phyloP scores from a whole-genome alignment of 2,888 invertebrate genomes.

The Leptopilina syphax region DNA sequence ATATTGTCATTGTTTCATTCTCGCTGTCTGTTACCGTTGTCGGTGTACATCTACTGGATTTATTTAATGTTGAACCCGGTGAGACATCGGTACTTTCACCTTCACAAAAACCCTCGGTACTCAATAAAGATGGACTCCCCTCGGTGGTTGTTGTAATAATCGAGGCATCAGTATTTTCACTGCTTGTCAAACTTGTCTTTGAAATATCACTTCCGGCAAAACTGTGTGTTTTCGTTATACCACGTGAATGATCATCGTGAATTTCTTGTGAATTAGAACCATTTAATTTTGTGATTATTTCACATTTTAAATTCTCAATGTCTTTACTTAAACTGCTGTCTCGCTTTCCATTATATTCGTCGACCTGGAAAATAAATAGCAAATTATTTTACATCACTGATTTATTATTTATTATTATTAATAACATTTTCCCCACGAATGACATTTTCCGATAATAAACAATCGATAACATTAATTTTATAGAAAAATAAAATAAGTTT shows the following conservation, averaged over 20 bases:
- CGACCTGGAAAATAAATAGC: slow-evolving; percentile 47
- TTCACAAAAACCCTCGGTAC: slow-evolving; percentile 75
- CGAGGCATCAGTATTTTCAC: slow-evolving; percentile 82
- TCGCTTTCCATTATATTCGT: slow-evolving; percentile 54
- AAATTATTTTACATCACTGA: background rate
- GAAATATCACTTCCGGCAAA: slow-evolving; percentile 75
- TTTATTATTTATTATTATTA: background rate
- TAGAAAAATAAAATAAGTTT: no score
- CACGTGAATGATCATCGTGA: slow-evolving; percentile 48
- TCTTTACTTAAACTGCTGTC: slow-evolving; percentile 68
- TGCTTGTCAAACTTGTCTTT: slow-evolving; percentile 81
- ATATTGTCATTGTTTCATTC: slow-evolving; percentile 61
- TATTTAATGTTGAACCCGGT: slow-evolving; percentile 71
- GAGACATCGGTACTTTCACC: slow-evolving; percentile 73
- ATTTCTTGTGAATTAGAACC: slow-evolving; percentile 8
- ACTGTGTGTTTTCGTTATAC: slow-evolving; percentile 72
- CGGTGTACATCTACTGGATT: slow-evolving; percentile 65
- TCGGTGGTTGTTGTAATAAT: slow-evolving; percentile 83
- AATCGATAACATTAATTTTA: no score
- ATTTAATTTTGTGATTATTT: slow-evolving; percentile 71
- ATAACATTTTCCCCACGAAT: background rate
- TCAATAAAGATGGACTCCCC: slow-evolving; percentile 70
- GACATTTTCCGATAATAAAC: background rate
- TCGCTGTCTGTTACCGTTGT: slow-evolving; percentile 66
- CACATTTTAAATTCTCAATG: slow-evolving; percentile 70